Percentiles rank a stretch among this genome's conserved stretches.
These are phyloP conservation scores for Ficedula albicollis DNA, from an alignment of 2,797 vertebrate species.

Conservation along the genomic window DNA sequence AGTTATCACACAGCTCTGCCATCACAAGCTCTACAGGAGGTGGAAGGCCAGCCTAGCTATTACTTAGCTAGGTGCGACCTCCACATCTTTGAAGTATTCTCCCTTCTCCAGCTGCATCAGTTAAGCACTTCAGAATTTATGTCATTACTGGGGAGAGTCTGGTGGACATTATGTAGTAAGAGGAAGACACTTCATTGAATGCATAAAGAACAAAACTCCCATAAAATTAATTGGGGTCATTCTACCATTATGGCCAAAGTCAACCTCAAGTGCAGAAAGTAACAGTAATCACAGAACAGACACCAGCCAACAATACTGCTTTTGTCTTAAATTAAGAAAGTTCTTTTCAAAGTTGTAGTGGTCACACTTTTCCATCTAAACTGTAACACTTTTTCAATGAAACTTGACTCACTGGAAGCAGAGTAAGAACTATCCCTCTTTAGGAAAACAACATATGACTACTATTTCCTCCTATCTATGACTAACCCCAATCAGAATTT, in stretches of 20 bases:
- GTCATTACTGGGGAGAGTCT: not conserved
- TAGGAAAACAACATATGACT: constrained; percentile 9
- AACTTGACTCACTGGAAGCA: not conserved
- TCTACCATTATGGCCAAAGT: not conserved
- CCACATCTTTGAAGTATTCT: not conserved
- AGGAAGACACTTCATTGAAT: not conserved
- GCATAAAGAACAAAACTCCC: not conserved
- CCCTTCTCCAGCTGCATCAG: not conserved
- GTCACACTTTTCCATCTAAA: not conserved
- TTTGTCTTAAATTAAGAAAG: not conserved
- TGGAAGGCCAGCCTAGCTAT: not conserved
- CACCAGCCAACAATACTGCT: not conserved
- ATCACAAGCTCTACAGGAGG: not conserved
- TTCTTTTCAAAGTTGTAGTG: not conserved
- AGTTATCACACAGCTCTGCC: not conserved
- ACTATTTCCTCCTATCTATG: not conserved
- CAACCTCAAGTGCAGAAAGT: not conserved
- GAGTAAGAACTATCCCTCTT: not conserved
- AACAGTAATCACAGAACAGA: not conserved
- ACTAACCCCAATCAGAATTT: constrained; percentile 26
- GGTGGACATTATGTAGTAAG: not conserved
- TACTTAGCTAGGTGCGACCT: not conserved
- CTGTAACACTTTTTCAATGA: not conserved
- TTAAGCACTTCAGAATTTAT: not conserved
- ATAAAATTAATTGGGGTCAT: not conserved